These are phyloP conservation scores for Pheosia gnoma DNA, from an alignment of 2,888 invertebrate genomes.

Conservation along the genomic window DNA sequence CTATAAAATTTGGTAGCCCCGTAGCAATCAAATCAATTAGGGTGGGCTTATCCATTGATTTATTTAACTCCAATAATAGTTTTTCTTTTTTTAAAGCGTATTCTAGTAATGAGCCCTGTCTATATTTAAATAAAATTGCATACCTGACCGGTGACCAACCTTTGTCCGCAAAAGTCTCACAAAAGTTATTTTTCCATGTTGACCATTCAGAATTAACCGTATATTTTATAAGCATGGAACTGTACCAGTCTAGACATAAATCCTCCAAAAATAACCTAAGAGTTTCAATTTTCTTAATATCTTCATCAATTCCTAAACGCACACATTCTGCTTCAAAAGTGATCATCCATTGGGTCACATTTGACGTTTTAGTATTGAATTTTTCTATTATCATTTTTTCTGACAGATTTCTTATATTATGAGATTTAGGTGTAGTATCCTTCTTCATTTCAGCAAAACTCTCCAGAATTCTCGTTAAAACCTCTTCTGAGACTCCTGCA, in stretches of 20 bases:
- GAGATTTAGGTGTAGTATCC: too few species aligned
- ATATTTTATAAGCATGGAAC: constrained; percentile 19
- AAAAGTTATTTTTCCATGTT: constrained; percentile 31
- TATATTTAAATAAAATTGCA: too few species aligned
- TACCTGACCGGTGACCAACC: too few species aligned
- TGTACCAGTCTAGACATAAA: constrained; percentile 28
- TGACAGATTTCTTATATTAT: constrained; percentile 28
- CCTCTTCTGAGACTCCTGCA: too few species aligned
- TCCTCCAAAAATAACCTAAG: constrained; percentile 34
- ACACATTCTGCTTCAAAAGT: constrained; percentile 42
- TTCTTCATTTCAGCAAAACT: too few species aligned
- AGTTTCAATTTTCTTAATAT: constrained; percentile 37
- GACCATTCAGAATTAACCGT: constrained; percentile 20
- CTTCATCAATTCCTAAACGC: constrained; percentile 27
- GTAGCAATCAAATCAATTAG: background rate
- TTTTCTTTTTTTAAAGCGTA: constrained; percentile 36
- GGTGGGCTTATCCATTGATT: constrained; percentile 2
- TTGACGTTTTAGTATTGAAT: constrained; percentile 32
- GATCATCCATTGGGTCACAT: constrained; percentile 36
- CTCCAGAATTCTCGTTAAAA: too few species aligned
- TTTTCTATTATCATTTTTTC: constrained; percentile 40
- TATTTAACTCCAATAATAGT: constrained; percentile 9
- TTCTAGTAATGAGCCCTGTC: too few species aligned
- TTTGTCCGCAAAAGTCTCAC: constrained; percentile 34
- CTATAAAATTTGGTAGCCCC: constrained; percentile 3